Percentiles rank a stretch among this genome's conserved stretches.
phyloP scores from a whole-genome alignment of 2,888 invertebrate species.

The Zaprionus lineosus region DNA sequence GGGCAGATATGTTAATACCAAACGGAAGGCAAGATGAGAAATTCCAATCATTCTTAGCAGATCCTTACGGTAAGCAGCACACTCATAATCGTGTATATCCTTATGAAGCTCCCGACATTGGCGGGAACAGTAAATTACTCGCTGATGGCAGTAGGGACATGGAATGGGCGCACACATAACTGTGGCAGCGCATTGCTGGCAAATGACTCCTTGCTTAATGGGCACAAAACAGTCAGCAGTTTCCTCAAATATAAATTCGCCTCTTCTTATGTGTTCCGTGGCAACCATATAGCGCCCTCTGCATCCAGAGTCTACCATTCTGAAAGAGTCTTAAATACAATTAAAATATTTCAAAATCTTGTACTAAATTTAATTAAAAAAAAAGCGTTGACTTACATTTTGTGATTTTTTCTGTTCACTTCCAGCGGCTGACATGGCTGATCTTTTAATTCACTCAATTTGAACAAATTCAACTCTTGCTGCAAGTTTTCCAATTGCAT shows the following conservation, averaged over 20 bases:
- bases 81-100: constrained; percentile 88
- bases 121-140: constrained; percentile 87
- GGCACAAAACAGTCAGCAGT: constrained; percentile 91
- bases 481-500: constrained; percentile 49
- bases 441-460: not conserved
- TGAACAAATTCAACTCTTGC: constrained; percentile 7
- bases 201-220: constrained; percentile 84
- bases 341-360: too few species aligned
- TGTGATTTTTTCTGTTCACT: not conserved
- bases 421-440: not conserved
- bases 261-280: constrained; percentile 85
- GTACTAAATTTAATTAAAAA: rapidly evolving
- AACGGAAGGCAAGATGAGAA: constrained; percentile 84
- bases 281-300: constrained; percentile 83
- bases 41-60: constrained; percentile 90
- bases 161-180: constrained; percentile 86
- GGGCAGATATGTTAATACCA: constrained; percentile 84
- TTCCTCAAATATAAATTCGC: constrained; percentile 91
- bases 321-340: constrained; percentile 5
- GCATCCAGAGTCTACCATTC: constrained; percentile 4
- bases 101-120: constrained; percentile 85
- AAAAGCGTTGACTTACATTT: constrained; percentile 31
- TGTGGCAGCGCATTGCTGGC: constrained; percentile 88
- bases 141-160: constrained; percentile 86
- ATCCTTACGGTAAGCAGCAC: constrained; percentile 85